Percentiles rank a stretch among this genome's conserved stretches.
These are phyloP conservation scores for Stenichneumon culpator DNA, from an alignment of 2,888 invertebrate species.

Conservation along the genomic window DNA sequence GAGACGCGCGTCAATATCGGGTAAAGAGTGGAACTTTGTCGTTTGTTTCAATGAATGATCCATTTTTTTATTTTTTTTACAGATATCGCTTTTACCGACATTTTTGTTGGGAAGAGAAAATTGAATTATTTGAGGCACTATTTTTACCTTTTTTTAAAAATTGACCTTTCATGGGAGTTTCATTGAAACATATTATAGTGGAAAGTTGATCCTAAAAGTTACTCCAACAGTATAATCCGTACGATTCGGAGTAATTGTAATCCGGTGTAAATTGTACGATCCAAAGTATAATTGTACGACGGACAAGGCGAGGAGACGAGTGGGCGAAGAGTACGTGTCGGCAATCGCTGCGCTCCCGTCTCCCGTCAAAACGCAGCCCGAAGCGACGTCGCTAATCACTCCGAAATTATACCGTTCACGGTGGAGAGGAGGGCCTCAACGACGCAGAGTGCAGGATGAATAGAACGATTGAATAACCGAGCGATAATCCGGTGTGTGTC, in stretches of 20 bases:
- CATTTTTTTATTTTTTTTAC: too few species aligned
- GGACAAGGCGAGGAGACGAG: slow-evolving; percentile 26
- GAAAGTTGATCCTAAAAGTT: background rate
- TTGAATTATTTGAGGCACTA: too few species aligned
- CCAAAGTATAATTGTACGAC: background rate
- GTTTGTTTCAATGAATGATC: too few species aligned
- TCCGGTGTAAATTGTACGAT: background rate
- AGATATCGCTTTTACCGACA: too few species aligned
- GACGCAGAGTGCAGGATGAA: slow-evolving; percentile 38
- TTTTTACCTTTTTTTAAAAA: too few species aligned
- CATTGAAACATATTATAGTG: background rate
- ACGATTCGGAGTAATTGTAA: too few species aligned
- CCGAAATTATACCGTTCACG: slow-evolving; percentile 60
- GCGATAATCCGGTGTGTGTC: slow-evolving; percentile 24
- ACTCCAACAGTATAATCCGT: too few species aligned
- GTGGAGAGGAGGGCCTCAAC: slow-evolving; percentile 54
- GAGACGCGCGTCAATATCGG: too few species aligned
- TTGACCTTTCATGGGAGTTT: background rate
- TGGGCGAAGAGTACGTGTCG: slow-evolving; percentile 36
- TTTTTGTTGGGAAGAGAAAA: too few species aligned
- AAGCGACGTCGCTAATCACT: slow-evolving; percentile 64
- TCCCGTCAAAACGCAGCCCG: slow-evolving; percentile 21
- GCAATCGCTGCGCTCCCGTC: slow-evolving; percentile 12
- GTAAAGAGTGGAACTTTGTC: too few species aligned
- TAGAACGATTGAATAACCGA: slow-evolving; percentile 54